Base-by-base conservation (phyloP, 2,888 invertebrate species). In the Pristionchus arcanus region DNA sequence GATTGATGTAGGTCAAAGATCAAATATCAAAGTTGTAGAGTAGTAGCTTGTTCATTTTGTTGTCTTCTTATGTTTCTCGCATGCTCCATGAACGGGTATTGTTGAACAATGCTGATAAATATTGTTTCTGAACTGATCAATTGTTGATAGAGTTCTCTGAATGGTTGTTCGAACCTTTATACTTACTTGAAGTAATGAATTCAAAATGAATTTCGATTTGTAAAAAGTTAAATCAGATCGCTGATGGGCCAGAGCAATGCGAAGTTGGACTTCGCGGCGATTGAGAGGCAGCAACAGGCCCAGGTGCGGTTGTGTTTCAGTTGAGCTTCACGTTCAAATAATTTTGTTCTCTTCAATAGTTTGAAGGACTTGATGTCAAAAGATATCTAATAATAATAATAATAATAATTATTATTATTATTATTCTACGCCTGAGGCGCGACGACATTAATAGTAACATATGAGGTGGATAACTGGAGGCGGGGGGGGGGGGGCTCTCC, bases 1-100 rank as follows among this genome's bases (percentile, higher is more conserved):
- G 28, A 77, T 85, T 28, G 53, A 55, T 19, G 49, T 66, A 15
- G 71, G 42, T 49, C 42, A 49, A 49, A 49, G 42, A 83, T n/a
- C 77, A 89, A 37, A 31, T 49, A 84, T 28, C 77, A 89, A 37
- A 31, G 66, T 68, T 77, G 25, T 66, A 68, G 63, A 71, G 87
- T 63, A 86, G 74, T 68, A n/a, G 21, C 31, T 90, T 59, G 87
- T 53, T 25, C 53, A 49, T 5, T 42, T 34, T 42, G 21, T 85
- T 86, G 13, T 55, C 90, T 25, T 21, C 49, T 34, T 42, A 34
- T 11, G 34, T 74, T 74, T 74, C 21, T 74, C 74, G 21, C 37
- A 37, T 83, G n/a, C n/a, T 83, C 53, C 16, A 16, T 55, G 55
- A 49, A 53, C 83, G 83, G 83, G 83, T 83, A 83, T 83, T 83